Evolutionary conservation across 2,888 invertebrate species (phyloP), one percentile per base, ranked within the genome.

Genomic region (Drosophila koepferae): DNA sequence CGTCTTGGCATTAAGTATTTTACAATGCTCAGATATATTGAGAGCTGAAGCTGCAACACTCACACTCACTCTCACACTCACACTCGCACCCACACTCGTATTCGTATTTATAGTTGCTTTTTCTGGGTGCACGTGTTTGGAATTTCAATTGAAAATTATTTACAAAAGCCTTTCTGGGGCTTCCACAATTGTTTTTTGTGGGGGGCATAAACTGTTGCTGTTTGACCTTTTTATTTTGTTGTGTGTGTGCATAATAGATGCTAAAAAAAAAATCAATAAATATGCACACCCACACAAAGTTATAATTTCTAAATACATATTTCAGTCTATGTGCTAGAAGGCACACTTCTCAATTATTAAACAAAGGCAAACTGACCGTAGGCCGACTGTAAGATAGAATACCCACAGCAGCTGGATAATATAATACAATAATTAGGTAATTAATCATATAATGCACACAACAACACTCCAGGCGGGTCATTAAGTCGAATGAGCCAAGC

Each of bases 391-490:
- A 73, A 79, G 79, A 73, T 44, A 55, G 63, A 72, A 71, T 36
- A 61, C 71, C 71, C 69, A 34, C 81, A 83, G 81, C 78, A 72
- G 81, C 46, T 60, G 55, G 51, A 68, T 72, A 80, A 80, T 72
- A 66, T 75, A 74, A 77, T 68, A 77, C 72, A 86, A 86, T 84
- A 80, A 84, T 84, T 82, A 77, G 77, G 74, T 82, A 86, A 82
- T 86, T 86, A 82, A 84, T 84, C 84, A 84, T 74, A 86, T 77
- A 74, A 70, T 61, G 54, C 72, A 58, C 59, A 74, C 59, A 40
- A 23, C 53, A 71, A 34, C 63, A 66, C 72, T 63, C 31, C 51
- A 23, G 68, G 59, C 72, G 43, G 74, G 72, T 79, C 83, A 83
- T 86, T 83, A 83, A 81, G 84, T 79, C 79, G 66, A 40, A 23